phyloP scores from a whole-genome alignment of 2,888 invertebrate species.

The Xylocampa areola region DNA sequence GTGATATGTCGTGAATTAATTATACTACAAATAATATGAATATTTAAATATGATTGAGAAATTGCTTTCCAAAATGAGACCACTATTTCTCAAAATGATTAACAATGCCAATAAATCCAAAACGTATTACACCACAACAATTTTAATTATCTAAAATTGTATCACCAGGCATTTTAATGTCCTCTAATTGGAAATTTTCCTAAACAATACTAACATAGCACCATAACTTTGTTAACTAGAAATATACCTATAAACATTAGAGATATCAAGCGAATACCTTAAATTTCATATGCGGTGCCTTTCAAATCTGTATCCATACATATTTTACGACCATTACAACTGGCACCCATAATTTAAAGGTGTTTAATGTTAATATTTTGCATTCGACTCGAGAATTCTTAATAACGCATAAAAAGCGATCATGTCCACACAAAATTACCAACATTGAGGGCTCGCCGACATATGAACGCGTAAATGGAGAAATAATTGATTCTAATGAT shows the following conservation, averaged over 20 bases:
- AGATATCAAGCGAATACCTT: slow-evolving; percentile 43
- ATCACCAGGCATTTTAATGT: slow-evolving; percentile 47
- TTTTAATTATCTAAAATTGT: slow-evolving; percentile 40
- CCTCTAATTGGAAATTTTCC: slow-evolving; percentile 43
- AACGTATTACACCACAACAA: slow-evolving; percentile 27
- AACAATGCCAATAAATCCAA: slow-evolving; percentile 19
- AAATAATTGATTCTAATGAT: slow-evolving; percentile 84
- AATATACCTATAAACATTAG: slow-evolving; percentile 27
- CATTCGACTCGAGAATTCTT: slow-evolving; percentile 65
- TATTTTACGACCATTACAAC: slow-evolving; percentile 52
- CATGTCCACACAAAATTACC: slow-evolving; percentile 74
- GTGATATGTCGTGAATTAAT: too few species aligned
- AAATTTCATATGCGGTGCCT: slow-evolving; percentile 45
- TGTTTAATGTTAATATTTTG: slow-evolving; percentile 64
- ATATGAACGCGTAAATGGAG: slow-evolving; percentile 64
- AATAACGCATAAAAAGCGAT: slow-evolving; percentile 74
- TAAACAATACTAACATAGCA: slow-evolving; percentile 41
- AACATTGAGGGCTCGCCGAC: slow-evolving; percentile 70
- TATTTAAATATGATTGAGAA: too few species aligned
- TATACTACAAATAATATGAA: too few species aligned
- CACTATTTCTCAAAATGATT: neutral
- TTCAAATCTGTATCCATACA: slow-evolving; percentile 40
- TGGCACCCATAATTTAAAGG: slow-evolving; percentile 60
- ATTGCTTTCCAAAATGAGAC: too few species aligned
- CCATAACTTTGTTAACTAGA: slow-evolving; percentile 37